Evolutionary conservation across 2,888 invertebrate genomes (phyloP), one percentile per base, ranked within the genome.

Genomic region (Pyrocoelia pectoralis): DNA sequence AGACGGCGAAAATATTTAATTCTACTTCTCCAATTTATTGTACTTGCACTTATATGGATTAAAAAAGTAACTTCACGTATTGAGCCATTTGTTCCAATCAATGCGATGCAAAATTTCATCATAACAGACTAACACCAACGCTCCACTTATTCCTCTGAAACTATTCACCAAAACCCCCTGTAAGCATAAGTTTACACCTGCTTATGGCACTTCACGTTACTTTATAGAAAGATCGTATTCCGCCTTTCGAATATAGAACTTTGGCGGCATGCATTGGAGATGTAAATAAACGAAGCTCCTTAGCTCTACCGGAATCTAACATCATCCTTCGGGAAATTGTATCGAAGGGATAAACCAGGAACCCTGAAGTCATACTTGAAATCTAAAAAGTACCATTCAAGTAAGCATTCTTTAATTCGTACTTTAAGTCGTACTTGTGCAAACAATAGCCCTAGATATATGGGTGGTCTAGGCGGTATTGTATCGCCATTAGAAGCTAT

Each of bases 61-160:
- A 15, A 4, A 10, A 10, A 46, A 46, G 4, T 6, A 9, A 49
- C 17, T 18, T 49, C 18, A 49, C 18, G 12, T 17, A 5, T 9
- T 46, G 4, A 24, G 5, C 49, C 12, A 49, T 24, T 19, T 49
- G 3, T 18, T 10, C 19, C 28, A 13, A 12, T 28, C 29, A 51
- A 51, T 10, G 10, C 9, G n/a, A 38, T 17, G 33, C 33, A 33
- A 10, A 13, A 52, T 13, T 54, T 70, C 70, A 41, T 70, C 68
- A 41, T 68, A 68, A 48, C 66, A 28, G 10, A 70, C 70, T 56
- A 70, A 61, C 1, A 70, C 67, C 48, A 69, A 28, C 19, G 69
- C 69, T 18, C 68, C 57, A 38, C 68, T 65, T 1, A 67, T 46
- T 33, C 64, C 61, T 50, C 68, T 38, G 3, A 70, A n/a, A 29